These are phyloP conservation scores for Emys orbicularis DNA, from an alignment of 2,797 vertebrate species.

Conservation along the genomic window DNA sequence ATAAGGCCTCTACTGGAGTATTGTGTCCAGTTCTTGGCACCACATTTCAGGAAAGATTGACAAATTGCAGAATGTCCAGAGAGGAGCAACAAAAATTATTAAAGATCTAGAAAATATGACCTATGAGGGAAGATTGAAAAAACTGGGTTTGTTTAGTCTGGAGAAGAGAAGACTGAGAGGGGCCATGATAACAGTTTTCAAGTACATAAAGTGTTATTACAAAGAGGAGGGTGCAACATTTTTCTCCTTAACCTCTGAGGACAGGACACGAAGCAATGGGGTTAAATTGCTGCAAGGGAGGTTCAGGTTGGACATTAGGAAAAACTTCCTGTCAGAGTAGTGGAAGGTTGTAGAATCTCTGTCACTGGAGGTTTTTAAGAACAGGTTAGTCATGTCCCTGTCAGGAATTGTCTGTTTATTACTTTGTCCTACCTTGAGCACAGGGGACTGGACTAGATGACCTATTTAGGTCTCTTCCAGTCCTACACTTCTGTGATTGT, in stretches of 20 bases:
- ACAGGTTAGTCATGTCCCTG: background rate
- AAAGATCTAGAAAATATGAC: background rate
- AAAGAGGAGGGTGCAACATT: background rate
- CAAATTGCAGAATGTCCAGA: background rate
- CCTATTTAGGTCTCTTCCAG: background rate
- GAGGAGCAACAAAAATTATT: background rate
- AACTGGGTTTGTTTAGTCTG: too few species aligned
- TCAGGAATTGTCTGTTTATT: background rate
- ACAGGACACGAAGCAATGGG: background rate
- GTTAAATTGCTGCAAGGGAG: background rate
- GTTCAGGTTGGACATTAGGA: background rate
- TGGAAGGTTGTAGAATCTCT: background rate
- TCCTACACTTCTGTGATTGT: background rate
- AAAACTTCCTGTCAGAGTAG: background rate
- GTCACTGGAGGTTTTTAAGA: background rate
- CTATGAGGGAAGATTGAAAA: background rate
- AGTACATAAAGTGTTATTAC: background rate
- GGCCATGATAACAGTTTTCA: background rate
- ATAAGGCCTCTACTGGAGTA: too few species aligned
- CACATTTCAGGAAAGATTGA: background rate
- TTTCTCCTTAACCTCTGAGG: background rate
- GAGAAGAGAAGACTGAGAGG: background rate
- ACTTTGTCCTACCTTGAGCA: background rate
- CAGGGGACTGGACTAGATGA: background rate
- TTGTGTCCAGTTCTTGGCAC: background rate